Base-by-base conservation (phyloP, 2,113 vertebrate genomes). In the Catharus fuscescens region DNA sequence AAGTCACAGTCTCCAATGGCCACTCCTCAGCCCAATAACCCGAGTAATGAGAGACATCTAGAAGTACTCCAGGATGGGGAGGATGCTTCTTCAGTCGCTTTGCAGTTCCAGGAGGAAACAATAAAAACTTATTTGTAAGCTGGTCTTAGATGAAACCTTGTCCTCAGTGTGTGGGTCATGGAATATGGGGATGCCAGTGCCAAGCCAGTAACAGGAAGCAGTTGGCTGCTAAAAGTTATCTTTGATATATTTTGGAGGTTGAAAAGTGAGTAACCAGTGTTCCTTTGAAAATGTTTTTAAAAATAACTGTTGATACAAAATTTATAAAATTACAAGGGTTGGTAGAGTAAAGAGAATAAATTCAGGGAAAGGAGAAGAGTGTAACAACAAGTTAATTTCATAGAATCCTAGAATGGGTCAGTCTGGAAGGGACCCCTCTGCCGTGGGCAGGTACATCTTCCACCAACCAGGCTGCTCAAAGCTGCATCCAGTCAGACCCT, bases 1-100 rank as follows among this genome's bases (percentile, higher is more conserved):
- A 17, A 64, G 14, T 5, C 12, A 24, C 3, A 0, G 15, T 72
- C 4, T 60, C 6, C 15, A 7, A 1, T 28, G 31, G 12, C 12
- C 29, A 12, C 32, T 36, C 31, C 13, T 65, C 45, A 42, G 23
- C 38, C 28, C 19, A 5, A 15, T 34, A 21, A 32, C 13, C 21
- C 11, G 25, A 60, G 42, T 11, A 15, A 29, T 19, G 11, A 5
- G 21, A 4, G 8, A 12, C 53, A n/a, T 34, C 12, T 21, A 47
- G 8, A n/a, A 32, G 34, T 38, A 18, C 26, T 15, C 12, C 14
- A 21, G 47, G 18, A 32, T 29, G 29, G 23, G 4, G 10, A 44
- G 12, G 6, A 81, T 31, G 9, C 18, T 54, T n/a, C 24, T 66
- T 52, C 53, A 26, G 10, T 24, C 77, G 19, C 34, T 64, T 42